Base-by-base conservation (phyloP, 2,113 vertebrate genomes). In the Phasianus colchicus region DNA sequence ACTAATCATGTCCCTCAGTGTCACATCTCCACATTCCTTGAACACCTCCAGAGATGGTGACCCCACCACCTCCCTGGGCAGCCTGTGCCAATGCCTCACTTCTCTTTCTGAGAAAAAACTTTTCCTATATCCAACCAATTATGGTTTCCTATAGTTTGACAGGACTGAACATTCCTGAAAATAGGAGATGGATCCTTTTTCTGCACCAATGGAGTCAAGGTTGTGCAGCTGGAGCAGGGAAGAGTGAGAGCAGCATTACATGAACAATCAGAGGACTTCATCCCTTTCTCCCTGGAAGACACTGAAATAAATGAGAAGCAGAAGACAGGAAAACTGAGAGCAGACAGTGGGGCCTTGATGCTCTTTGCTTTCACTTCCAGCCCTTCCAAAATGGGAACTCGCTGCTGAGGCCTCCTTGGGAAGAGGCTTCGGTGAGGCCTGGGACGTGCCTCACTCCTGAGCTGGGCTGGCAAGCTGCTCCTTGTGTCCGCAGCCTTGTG, bases 71-170 rank as follows among this genome's bases (percentile, higher is more conserved):
- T 30, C 52, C 52, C 52, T 54, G 27, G 14, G 27, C 52, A 54
- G 27, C 52, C 52, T 54, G 27, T 54, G 52, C 52, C 52, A 54
- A 3, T 54, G 52, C 27, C 27, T 30, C 52, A 30, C 52, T 29
- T 5, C 52, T 54, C 14, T 9, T 54, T 29, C 27, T 9, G 27
- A 54, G 52, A 54, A 54, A 27, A 54, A 30, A 54, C 15, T 54
- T 27, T 27, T 54, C 52, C 15, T 54, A 54, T 54, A 54, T 54
- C 52, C 52, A 54, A 30, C 27, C 52, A 16, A 29, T 54, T 86
- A 93, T 9, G 16, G 43, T 83, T 95, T 95, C 90, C 88, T 91
- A 84, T 34, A 60, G 87, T 76, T 95, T 96, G 91, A 75, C 7
- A 34, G 57, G 58, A 93, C 63, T 54, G 92, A 90, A 72, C 0